phyloP scores from a whole-genome alignment of 37 sponge, comb jelly and placozoan genomes.

The Amphimedon queenslandica region DNA sequence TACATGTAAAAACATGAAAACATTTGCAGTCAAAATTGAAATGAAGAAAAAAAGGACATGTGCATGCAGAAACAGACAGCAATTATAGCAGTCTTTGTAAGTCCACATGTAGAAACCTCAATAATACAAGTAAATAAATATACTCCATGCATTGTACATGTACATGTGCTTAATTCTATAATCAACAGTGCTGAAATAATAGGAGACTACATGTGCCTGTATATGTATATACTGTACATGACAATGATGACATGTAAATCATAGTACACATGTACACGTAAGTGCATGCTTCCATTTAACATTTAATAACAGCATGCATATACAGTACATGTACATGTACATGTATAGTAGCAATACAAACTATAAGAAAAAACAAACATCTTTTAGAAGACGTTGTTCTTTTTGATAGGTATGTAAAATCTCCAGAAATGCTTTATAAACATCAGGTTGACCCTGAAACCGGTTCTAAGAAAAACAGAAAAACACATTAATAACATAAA shows the following conservation, averaged over 20 bases:
- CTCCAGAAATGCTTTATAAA: slow-evolving; percentile 93
- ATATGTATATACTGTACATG: background rate
- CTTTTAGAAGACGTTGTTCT: slow-evolving; percentile 75
- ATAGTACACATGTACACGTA: background rate
- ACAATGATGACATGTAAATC: background rate
- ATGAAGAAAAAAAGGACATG: too few species aligned
- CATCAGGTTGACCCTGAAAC: slow-evolving; percentile 89
- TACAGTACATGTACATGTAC: background rate
- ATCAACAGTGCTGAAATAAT: background rate
- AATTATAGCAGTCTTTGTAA: too few species aligned
- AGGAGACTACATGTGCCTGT: background rate
- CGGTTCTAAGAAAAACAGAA: slow-evolving; percentile 77
- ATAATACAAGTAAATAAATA: background rate
- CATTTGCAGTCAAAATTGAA: background rate
- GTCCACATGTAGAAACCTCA: too few species aligned
- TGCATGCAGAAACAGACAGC: too few species aligned
- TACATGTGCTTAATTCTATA: background rate
- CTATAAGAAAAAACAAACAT: too few species aligned
- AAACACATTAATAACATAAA: slow-evolving; percentile 8
- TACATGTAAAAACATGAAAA: background rate
- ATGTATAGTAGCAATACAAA: background rate
- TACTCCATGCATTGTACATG: background rate
- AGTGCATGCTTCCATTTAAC: slow-evolving; percentile 1
- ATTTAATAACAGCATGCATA: background rate
- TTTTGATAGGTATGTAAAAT: slow-evolving; percentile 96